A percentile compares a stretch with the other conserved stretches of the same genome.
These are phyloP conservation scores for Sylvia atricapilla DNA, from an alignment of 2,113 vertebrate species.

Conservation along the genomic window DNA sequence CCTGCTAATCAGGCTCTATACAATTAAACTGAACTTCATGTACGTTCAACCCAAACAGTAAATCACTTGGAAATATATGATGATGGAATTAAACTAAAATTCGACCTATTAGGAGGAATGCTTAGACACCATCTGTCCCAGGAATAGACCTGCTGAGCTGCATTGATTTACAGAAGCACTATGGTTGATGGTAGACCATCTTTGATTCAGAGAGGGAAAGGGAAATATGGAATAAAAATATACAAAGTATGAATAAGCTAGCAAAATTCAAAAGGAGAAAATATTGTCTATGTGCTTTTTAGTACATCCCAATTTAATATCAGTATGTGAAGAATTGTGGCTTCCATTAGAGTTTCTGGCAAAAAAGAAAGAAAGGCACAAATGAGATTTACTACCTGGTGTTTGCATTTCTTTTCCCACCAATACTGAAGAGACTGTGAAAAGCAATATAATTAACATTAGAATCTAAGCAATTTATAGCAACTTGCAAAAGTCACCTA, in stretches of 20 bases:
- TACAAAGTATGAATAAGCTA: neutral
- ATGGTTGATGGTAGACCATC: neutral
- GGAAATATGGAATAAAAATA: neutral
- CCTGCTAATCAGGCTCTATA: neutral
- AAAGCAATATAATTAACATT: neutral
- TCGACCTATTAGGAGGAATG: neutral
- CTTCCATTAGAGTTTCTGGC: neutral
- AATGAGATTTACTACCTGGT: neutral
- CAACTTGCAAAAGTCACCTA: neutral
- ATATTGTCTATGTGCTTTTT: neutral
- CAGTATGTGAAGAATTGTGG: neutral
- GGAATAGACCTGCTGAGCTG: neutral
- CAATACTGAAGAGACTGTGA: neutral
- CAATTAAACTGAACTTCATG: neutral
- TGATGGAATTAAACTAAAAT: neutral
- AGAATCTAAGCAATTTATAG: neutral
- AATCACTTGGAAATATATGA: neutral
- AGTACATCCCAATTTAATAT: neutral
- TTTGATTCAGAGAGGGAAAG: neutral
- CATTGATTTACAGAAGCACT: neutral
- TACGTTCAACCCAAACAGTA: neutral
- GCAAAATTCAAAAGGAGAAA: neutral
- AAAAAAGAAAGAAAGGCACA: neutral
- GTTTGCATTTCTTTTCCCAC: rapidly evolving
- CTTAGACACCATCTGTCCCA: neutral